These are phyloP conservation scores for Kryptolebias marmoratus DNA, from an alignment of 2,113 vertebrate genomes.

Conservation along the genomic window DNA sequence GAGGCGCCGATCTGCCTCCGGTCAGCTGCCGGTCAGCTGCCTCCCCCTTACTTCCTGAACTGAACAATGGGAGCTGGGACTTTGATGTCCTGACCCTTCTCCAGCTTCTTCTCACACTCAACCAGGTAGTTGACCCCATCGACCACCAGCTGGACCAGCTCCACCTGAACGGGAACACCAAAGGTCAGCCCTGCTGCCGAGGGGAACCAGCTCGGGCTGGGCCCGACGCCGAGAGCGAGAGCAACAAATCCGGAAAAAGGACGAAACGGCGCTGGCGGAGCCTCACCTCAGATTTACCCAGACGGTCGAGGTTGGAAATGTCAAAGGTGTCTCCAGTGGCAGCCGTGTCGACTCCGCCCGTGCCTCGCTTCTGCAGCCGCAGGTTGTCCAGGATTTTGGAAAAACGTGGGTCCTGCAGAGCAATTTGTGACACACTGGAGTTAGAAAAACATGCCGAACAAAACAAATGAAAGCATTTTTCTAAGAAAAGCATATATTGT, in stretches of 20 bases:
- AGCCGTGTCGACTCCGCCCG: conserved; percentile 90
- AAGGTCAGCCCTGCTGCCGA: not conserved
- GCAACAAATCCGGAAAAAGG: too few relatives aligned
- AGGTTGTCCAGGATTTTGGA: conserved; percentile 90
- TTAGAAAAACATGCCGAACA: not conserved
- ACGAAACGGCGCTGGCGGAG: not conserved
- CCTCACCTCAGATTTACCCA: conserved; percentile 91
- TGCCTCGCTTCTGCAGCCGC: conserved; percentile 92
- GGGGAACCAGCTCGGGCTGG: not conserved
- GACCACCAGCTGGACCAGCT: conserved; percentile 90
- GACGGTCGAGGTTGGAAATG: conserved; percentile 92
- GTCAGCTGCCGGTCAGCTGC: not conserved
- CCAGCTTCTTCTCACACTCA: conserved; percentile 92
- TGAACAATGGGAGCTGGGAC: conserved; percentile 86
- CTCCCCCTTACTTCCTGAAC: conserved; percentile 84
- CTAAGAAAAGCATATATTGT: too few relatives aligned
- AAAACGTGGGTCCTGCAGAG: conserved; percentile 87
- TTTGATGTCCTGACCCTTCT: conserved; percentile 91
- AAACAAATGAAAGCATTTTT: not conserved
- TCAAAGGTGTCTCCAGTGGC: conserved; percentile 89
- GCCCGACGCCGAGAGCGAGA: too few relatives aligned
- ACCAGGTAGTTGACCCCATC: conserved; percentile 91
- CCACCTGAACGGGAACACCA: conserved; percentile 79
- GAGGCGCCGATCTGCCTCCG: conserved; percentile 4
- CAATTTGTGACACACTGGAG: not conserved